Conservation (phyloP, 2,888 invertebrate species). For the Thereva nobilitata region DNA sequence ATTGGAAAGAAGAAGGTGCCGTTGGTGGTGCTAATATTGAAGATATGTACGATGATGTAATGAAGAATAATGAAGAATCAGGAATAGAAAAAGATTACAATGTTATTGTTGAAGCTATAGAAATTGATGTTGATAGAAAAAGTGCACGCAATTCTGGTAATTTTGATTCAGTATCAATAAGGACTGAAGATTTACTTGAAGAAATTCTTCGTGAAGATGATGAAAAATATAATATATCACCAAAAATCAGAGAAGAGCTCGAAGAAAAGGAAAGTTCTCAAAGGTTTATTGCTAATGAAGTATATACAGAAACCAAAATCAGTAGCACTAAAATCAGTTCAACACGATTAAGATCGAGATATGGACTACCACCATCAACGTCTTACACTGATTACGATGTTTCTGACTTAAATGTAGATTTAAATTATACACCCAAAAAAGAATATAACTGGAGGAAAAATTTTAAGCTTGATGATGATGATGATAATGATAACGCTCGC, state of each 20-base stretch:
- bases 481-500: slow-evolving; percentile 44
- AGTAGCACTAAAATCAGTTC: slow-evolving; percentile 42
- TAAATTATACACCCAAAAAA: slow-evolving; percentile 53
- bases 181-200: slow-evolving; percentile 34
- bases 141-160: background rate
- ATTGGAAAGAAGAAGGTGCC: slow-evolving; percentile 54
- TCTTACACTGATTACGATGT: slow-evolving; percentile 44
- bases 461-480: slow-evolving; percentile 52
- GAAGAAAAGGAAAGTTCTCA: background rate
- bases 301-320: background rate
- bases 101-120: slow-evolving; percentile 50
- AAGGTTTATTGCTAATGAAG: slow-evolving; percentile 15
- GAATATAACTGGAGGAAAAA: slow-evolving; percentile 58
- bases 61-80: slow-evolving; percentile 54
- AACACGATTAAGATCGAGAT: slow-evolving; percentile 52
- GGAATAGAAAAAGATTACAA: slow-evolving; percentile 55
- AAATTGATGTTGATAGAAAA: slow-evolving; percentile 22
- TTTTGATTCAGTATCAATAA: slow-evolving; percentile 18
- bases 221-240: slow-evolving; percentile 4
- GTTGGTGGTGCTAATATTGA: slow-evolving; percentile 53
- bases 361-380: slow-evolving; percentile 51
- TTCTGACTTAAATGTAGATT: slow-evolving; percentile 51
- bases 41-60: slow-evolving; percentile 55
- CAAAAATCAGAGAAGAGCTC: background rate
- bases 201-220: slow-evolving; percentile 37